Conservation (phyloP, 1,140 invertebrate species). For the Brachionus paranguensis region DNA sequence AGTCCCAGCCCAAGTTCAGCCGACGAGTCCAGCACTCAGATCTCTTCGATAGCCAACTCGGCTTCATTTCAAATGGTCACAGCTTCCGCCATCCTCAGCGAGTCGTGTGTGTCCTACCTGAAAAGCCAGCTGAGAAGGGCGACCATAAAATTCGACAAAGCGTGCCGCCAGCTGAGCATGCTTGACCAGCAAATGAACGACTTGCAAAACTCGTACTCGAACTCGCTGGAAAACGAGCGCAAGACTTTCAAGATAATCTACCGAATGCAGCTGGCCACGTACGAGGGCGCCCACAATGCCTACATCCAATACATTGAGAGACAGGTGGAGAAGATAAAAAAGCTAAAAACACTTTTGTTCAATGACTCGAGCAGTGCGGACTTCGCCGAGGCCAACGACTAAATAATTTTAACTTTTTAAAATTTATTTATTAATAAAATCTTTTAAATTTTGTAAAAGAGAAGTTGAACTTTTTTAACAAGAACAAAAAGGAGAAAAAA, state of each 20-base stretch:
- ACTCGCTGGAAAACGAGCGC: conserved; percentile 26
- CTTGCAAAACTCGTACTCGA: conserved; percentile 29
- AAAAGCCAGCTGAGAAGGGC: conserved; percentile 8
- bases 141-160: conserved; percentile 37
- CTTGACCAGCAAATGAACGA: conserved; percentile 30
- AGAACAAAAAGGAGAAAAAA: background rate
- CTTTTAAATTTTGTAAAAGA: background rate
- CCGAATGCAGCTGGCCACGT: conserved; percentile 35
- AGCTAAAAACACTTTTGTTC: conserved; percentile 6
- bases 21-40: background rate
- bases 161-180: conserved; percentile 21
- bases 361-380: conserved; percentile 4
- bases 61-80: background rate
- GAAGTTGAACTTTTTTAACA: background rate
- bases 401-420: background rate
- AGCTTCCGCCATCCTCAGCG: background rate
- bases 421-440: background rate
- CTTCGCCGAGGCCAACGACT: background rate
- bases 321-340: conserved; percentile 37
- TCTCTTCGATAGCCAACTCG: background rate
- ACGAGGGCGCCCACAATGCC: conserved; percentile 30
- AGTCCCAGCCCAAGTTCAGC: background rate
- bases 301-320: conserved; percentile 36
- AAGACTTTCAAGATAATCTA: conserved; percentile 39
- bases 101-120: conserved; percentile 5